These are phyloP conservation scores for Coendou prehensilis DNA, from an alignment of 2,797 vertebrate genomes.

Conservation along the genomic window DNA sequence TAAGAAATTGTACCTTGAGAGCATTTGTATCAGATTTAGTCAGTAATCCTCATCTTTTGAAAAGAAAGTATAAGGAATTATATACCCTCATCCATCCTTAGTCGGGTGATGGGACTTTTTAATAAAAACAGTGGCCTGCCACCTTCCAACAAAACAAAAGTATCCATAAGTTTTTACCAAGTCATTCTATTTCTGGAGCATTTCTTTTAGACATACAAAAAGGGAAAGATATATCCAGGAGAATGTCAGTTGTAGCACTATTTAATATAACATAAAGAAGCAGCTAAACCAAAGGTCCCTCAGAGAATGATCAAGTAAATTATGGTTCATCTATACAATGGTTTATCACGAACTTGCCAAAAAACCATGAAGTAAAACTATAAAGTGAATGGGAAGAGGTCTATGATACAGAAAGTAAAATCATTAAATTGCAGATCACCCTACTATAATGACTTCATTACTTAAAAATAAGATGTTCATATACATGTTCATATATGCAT, in stretches of 20 bases:
- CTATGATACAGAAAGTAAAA: not conserved
- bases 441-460: constrained; percentile 2
- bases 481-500: not conserved
- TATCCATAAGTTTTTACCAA: not conserved
- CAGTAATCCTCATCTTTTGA: not conserved
- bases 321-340: not conserved
- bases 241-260: not conserved
- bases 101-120: not conserved
- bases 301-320: not conserved
- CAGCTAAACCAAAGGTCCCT: not conserved
- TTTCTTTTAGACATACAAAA: constrained; percentile 10
- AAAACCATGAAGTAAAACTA: not conserved
- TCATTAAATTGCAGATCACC: not conserved
- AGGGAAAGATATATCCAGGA: not conserved
- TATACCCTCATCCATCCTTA: too few relatives aligned
- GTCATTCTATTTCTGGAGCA: not conserved
- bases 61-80: not conserved
- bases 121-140: not conserved
- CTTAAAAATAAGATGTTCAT: not conserved
- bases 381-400: not conserved
- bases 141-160: not conserved
- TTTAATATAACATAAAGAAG: constrained; percentile 13
- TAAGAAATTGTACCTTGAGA: not conserved
- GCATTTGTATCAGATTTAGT: not conserved
- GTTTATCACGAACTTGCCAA: not conserved